A percentile compares a stretch with the other conserved stretches of the same genome.
Evolutionary conservation across 2,797 vertebrate species (phyloP).

Genomic region (Danio kyathit): DNA sequence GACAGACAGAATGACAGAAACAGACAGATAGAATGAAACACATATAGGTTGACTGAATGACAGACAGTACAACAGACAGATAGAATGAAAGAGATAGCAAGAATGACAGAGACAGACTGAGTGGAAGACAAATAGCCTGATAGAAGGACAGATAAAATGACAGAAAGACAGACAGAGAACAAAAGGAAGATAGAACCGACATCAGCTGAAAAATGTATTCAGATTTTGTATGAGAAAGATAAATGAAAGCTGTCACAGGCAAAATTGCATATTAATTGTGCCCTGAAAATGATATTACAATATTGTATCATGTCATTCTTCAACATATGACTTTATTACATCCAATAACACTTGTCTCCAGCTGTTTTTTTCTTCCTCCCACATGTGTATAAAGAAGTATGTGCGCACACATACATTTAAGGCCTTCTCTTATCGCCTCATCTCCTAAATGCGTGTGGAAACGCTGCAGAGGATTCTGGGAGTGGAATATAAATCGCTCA

Average conservation of each 20-base stretch:
- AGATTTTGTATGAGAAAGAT: neutral
- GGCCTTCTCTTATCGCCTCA: conserved; percentile 17
- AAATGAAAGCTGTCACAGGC: neutral
- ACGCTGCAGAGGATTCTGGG: conserved; percentile 44
- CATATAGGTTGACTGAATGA: too few relatives aligned
- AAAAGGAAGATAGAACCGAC: neutral
- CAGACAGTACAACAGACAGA: neutral
- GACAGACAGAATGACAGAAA: neutral
- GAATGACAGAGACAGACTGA: neutral
- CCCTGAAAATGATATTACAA: neutral
- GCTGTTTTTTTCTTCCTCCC: neutral
- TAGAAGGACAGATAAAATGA: neutral
- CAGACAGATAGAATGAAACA: neutral
- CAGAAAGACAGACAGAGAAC: neutral
- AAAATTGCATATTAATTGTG: conserved; percentile 15
- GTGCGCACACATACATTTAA: conserved; percentile 16
- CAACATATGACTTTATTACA: neutral
- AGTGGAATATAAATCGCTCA: conserved; percentile 42
- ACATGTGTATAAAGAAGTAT: neutral
- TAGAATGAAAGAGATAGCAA: neutral
- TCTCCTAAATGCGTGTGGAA: conserved; percentile 31
- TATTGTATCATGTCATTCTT: neutral
- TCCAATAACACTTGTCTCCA: neutral
- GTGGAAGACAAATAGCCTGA: neutral
- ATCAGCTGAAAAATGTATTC: neutral